Conservation (phyloP, 2,113 vertebrate species). For the Dermatemys mawii region DNA sequence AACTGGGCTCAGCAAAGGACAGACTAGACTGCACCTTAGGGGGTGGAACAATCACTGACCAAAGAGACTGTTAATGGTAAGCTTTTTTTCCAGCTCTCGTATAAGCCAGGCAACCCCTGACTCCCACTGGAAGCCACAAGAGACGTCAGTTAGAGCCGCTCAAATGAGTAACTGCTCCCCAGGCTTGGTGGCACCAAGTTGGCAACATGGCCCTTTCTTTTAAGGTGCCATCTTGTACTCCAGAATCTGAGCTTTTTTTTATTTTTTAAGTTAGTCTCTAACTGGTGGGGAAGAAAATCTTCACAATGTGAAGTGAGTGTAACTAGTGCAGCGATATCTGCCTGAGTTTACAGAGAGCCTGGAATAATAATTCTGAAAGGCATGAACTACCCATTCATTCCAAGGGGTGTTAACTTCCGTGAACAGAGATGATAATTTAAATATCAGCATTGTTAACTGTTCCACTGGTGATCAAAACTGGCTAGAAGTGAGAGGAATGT, state of each 20-base stretch:
- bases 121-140: not conserved
- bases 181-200: not conserved
- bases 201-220: not conserved
- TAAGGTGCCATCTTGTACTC: not conserved
- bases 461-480: conserved; percentile 53
- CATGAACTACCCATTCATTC: too few species aligned
- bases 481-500: conserved; percentile 43
- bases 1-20: not conserved
- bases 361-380: accelerated
- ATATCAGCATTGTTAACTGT: not conserved
- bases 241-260: not conserved
- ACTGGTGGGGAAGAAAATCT: not conserved
- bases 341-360: not conserved
- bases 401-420: accelerated
- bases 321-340: accelerated
- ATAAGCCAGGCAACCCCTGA: not conserved
- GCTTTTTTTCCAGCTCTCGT: not conserved
- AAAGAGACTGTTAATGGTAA: not conserved
- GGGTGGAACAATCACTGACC: not conserved
- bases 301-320: not conserved
- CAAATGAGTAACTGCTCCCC: not conserved
- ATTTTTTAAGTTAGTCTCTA: not conserved
- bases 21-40: not conserved
- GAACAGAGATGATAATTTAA: conserved; percentile 15
- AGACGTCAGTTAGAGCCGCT: not conserved